phyloP scores from a whole-genome alignment of 2,888 invertebrate genomes.

The Caenorhabditis panamensis region DNA sequence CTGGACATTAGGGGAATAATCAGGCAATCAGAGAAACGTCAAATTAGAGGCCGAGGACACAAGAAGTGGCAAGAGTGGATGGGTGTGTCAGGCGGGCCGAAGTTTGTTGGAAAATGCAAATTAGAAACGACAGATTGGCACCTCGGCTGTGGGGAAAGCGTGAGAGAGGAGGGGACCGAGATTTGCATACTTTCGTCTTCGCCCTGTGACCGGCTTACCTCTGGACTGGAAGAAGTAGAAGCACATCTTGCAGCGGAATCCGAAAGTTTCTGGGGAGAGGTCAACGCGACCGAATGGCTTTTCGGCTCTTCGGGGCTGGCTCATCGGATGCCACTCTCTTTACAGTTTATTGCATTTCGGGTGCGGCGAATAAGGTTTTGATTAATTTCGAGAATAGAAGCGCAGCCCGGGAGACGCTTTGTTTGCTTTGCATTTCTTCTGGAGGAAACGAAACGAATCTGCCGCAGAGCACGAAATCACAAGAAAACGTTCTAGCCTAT shows the following conservation, averaged over 20 bases:
- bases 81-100: constrained; percentile 19
- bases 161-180: constrained; percentile 22
- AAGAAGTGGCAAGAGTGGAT: constrained; percentile 31
- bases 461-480: constrained; percentile 20
- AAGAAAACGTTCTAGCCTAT: constrained; percentile 33
- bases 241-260: constrained; percentile 14
- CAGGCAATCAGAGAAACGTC: constrained; percentile 4
- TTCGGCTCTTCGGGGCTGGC: background rate
- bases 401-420: constrained; percentile 13
- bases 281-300: constrained; percentile 30
- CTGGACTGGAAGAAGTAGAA: constrained; percentile 30
- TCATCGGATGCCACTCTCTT: background rate
- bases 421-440: constrained; percentile 38
- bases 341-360: constrained; percentile 46
- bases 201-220: constrained; percentile 50
- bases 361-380: constrained; percentile 29
- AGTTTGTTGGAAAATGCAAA: constrained; percentile 57
- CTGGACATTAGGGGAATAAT: background rate
- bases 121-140: constrained; percentile 63
- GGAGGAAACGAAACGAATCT: constrained; percentile 22
- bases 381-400: constrained; percentile 29
- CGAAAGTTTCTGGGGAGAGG: constrained; percentile 16
- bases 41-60: constrained; percentile 17
- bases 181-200: constrained; percentile 49
- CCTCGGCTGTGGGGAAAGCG: constrained; percentile 32